Base-by-base conservation (phyloP, 2,797 vertebrate genomes). In the Erithacus rubecula region DNA sequence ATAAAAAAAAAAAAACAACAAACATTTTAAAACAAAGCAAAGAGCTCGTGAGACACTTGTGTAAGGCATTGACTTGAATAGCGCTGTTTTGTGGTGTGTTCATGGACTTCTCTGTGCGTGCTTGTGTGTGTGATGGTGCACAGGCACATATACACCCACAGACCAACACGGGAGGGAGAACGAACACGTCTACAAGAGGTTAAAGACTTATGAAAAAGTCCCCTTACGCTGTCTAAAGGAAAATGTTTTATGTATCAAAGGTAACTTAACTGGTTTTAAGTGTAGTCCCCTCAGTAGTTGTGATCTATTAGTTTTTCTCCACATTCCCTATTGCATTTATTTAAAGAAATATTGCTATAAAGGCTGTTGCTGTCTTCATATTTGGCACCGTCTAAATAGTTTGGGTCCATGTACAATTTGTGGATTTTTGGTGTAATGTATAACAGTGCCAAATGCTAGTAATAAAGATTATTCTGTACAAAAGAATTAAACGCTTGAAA, bases 401-500 rank as follows among this genome's bases (percentile, higher is more conserved):
- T 97, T 95, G 90, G 89, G 95, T 95, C 72, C 95, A 75, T 96
- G 96, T 97, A 95, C 79, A 96, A 96, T 95, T 95, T 97, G 97
- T 98, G 97, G 90, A 96, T 95, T 97, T 96, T 97, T 94, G 95
- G 93, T 97, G 97, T 97, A 94, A 97, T 98, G 90, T 97, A 96
- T 97, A 96, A 85, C 83, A 96, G 97, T 97, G 97, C 96, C 96
- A 97, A 96, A 94, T 96, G 93, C 89, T 97, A 95, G 95, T 96
- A 98, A 98, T 98, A 98, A 98, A 98, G 91, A 95, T 91, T 96
- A 95, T 94, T 95, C 96, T 96, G 95, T 97, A 97, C 85, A 96
- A 97, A 98, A 97, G 34, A 97, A 97, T 98, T 97, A 97, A 98
- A 98, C 32, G 93, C 95, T 95, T 96, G 94, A 97, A 97, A 97